A percentile compares a stretch with the other conserved stretches of the same genome.
phyloP scores from a whole-genome alignment of 2,888 invertebrate genomes.

The Sesamia inferens region DNA sequence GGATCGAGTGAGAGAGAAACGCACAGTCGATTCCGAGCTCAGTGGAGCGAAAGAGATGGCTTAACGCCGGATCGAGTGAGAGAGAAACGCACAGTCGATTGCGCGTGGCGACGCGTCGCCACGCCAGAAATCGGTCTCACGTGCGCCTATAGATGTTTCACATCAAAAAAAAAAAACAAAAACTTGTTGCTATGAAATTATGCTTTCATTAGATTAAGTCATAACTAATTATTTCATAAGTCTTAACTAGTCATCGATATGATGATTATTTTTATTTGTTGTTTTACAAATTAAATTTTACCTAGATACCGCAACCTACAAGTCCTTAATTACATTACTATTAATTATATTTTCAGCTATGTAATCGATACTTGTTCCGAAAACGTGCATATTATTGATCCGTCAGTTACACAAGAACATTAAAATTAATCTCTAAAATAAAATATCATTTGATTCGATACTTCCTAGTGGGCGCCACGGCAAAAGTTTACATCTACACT shows the following conservation, averaged over 20 bases:
- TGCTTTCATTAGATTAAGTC: not conserved
- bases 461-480: constrained; percentile 25
- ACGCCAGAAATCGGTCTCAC: too few relatives aligned
- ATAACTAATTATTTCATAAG: not conserved
- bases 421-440: constrained; percentile 33
- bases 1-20: too few relatives aligned
- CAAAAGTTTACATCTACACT: constrained; percentile 4
- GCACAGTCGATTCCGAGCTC: too few relatives aligned
- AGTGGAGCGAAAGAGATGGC: too few relatives aligned
- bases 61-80: too few relatives aligned
- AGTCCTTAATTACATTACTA: constrained; percentile 8
- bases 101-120: too few relatives aligned
- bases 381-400: constrained; percentile 25
- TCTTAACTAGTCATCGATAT: too few relatives aligned
- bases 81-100: too few relatives aligned
- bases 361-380: constrained; percentile 38
- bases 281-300: not conserved
- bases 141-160: too few relatives aligned
- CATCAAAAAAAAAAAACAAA: too few relatives aligned
- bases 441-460: constrained; percentile 32
- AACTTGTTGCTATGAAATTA: not conserved
- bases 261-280: not conserved
- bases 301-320: not conserved
- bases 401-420: constrained; percentile 18
- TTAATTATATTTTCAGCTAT: constrained; percentile 16